phyloP scores from a whole-genome alignment of 1,140 invertebrate genomes.

The Caerostris extrusa region DNA sequence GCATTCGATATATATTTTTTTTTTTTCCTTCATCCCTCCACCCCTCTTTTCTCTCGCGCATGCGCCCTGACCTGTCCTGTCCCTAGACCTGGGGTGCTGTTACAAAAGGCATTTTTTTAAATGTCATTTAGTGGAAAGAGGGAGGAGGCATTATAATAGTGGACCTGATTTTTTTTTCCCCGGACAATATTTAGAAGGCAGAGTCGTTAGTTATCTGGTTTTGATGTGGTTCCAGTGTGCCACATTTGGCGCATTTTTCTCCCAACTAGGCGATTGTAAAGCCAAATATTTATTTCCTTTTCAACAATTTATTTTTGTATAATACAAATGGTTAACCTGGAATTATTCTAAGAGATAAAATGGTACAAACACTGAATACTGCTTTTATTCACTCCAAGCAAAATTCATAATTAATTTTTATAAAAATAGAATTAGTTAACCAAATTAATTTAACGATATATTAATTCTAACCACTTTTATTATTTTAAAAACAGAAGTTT shows the following conservation, averaged over 20 bases:
- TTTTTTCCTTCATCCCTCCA: background rate
- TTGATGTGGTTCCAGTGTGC: background rate
- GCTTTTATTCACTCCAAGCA: no score
- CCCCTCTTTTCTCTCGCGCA: constrained; percentile 49
- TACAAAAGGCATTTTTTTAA: constrained; percentile 68
- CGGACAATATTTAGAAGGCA: constrained; percentile 71
- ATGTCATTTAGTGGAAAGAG: constrained; percentile 43
- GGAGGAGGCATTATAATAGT: constrained; percentile 43
- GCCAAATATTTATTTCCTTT: background rate
- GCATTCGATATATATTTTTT: constrained; percentile 68
- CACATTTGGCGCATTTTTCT: constrained; percentile 31
- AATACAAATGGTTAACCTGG: no score
- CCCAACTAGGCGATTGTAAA: background rate
- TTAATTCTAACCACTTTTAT: no score
- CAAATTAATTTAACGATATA: no score
- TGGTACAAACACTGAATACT: no score
- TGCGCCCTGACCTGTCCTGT: constrained; percentile 73
- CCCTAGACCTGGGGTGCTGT: constrained; percentile 43
- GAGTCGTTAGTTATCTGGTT: constrained; percentile 73
- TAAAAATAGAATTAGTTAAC: no score
- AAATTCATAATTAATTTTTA: no score
- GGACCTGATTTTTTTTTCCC: constrained; percentile 3
- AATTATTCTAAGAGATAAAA: no score
- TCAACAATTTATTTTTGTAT: background rate
- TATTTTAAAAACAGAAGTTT: no score